Percentiles rank a stretch among this genome's conserved stretches.
Conservation (phyloP, 2,797 vertebrate genomes). For the Xyrichtys novacula region DNA sequence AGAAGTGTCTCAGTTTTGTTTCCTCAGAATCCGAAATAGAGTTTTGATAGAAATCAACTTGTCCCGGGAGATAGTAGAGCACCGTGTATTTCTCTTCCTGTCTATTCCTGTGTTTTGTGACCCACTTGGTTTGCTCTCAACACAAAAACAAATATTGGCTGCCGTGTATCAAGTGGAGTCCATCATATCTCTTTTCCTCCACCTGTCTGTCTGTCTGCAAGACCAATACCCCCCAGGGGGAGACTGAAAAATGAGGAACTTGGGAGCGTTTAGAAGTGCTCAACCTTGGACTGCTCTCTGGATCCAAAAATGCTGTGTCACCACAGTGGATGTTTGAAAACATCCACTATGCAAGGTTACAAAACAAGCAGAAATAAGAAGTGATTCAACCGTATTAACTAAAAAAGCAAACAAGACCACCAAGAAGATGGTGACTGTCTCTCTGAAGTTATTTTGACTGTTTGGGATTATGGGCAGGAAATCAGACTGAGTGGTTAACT, state of each 20-base stretch:
- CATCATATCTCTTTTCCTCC: conserved; percentile 37
- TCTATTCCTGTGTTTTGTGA: conserved; percentile 29
- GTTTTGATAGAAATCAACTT: conserved; percentile 18
- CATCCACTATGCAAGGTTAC: no score
- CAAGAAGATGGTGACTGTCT: no score
- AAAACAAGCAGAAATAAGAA: no score
- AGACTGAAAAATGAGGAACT: conserved; percentile 48
- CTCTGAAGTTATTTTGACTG: no score
- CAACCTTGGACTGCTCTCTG: conserved; percentile 58
- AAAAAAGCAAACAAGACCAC: no score
- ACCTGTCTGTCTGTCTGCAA: conserved; percentile 45
- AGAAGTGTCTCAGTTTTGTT: conserved; percentile 32
- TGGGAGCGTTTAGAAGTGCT: conserved; percentile 46
- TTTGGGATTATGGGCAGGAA: no score
- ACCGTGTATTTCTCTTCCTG: conserved; percentile 8
- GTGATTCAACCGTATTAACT: no score
- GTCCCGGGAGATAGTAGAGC: conserved; percentile 20
- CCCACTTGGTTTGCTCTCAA: conserved; percentile 31
- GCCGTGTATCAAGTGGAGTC: conserved; percentile 48
- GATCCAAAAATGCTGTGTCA: conserved; percentile 62
- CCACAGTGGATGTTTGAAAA: conserved; percentile 32
- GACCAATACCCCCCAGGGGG: conserved; percentile 40
- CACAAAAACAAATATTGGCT: conserved; percentile 65
- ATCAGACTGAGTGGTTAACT: no score
- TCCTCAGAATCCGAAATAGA: neutral